phyloP scores from a whole-genome alignment of 2,113 vertebrate species.

The Podarcis cretensis region DNA sequence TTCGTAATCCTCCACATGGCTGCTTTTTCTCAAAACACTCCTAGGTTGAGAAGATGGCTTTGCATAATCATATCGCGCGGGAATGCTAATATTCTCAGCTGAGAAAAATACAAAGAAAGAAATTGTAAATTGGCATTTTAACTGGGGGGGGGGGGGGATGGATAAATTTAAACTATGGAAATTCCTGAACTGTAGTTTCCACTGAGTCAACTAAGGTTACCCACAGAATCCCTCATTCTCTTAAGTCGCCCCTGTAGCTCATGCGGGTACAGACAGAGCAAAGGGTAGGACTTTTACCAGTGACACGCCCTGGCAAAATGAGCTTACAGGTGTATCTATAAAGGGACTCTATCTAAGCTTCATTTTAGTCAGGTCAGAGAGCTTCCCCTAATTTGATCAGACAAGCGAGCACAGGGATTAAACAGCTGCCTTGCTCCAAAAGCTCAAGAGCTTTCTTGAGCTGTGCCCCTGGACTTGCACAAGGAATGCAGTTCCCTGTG shows the following conservation, averaged over 20 bases:
- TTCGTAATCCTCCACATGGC: constrained; percentile 55
- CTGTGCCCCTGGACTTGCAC: neutral
- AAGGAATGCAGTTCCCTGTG: neutral
- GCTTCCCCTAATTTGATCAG: neutral
- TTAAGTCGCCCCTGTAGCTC: neutral
- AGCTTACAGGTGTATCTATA: neutral
- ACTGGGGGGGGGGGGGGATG: neutral
- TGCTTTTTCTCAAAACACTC: constrained; percentile 62
- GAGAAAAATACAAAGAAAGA: constrained; percentile 27
- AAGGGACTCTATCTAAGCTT: neutral
- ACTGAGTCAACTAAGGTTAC: neutral
- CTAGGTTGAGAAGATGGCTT: constrained; percentile 82
- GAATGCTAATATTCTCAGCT: constrained; percentile 51
- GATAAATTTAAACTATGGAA: neutral
- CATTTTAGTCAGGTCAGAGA: neutral
- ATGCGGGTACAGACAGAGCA: neutral
- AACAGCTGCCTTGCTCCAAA: neutral
- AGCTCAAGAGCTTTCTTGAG: neutral
- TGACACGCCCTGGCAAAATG: neutral
- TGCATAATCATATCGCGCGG: constrained; percentile 61
- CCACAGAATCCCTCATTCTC: too few species aligned
- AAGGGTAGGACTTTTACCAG: neutral
- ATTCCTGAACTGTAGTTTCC: neutral
- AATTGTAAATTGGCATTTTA: neutral
- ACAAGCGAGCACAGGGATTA: neutral